Evolutionary conservation across 1,140 invertebrate species (phyloP).

Genomic region (Pseudomyrmex gracilis): DNA sequence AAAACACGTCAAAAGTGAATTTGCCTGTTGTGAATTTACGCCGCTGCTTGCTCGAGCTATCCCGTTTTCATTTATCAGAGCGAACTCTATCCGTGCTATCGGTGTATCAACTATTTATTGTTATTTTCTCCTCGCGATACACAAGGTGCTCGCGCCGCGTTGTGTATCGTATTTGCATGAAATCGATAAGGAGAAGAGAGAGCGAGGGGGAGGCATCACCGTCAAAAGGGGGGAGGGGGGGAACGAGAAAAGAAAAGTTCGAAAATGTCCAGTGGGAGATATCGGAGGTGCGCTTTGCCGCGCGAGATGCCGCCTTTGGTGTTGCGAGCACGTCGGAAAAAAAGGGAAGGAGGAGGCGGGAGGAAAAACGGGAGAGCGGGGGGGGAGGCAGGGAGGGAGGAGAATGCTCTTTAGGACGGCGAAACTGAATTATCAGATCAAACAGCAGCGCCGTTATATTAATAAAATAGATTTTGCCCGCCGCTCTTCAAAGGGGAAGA

Average conservation of each 20-base stretch:
- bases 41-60: no score
- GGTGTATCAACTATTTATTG: constrained; percentile 3
- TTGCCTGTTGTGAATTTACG: no score
- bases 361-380: neutral
- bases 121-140: constrained; percentile 27
- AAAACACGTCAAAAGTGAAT: no score
- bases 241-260: constrained; percentile 42
- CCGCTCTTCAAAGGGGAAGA: constrained; percentile 72
- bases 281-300: constrained; percentile 18
- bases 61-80: no score
- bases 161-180: constrained; percentile 38
- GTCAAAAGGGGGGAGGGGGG: neutral
- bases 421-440: constrained; percentile 81
- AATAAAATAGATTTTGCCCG: constrained; percentile 81
- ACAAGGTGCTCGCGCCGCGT: constrained; percentile 2
- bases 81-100: neutral
- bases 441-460: constrained; percentile 79
- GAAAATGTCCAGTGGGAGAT: constrained; percentile 46
- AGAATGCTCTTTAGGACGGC: constrained; percentile 63
- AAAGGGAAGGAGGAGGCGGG: neutral
- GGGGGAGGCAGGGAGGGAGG: no score
- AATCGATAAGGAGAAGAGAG: constrained; percentile 27
- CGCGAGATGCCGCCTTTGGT: constrained; percentile 53
- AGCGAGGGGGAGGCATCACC: neutral
- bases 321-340: constrained; percentile 28